These are phyloP conservation scores for Gavia stellata DNA, from an alignment of 2,113 vertebrate species.

Conservation along the genomic window DNA sequence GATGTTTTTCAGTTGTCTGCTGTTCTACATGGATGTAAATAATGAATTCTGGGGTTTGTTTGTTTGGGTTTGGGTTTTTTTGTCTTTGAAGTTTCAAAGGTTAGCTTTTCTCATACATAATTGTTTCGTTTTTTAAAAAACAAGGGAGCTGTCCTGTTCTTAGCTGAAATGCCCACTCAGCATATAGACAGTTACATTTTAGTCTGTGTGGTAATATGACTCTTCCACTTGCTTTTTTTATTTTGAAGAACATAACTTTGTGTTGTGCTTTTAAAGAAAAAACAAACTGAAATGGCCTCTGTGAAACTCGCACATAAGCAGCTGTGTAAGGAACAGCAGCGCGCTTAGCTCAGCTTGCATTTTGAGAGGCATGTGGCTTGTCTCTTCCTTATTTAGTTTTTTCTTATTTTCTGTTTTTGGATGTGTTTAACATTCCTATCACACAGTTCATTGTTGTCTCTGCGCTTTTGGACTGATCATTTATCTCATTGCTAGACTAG, in stretches of 20 bases:
- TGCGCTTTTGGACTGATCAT: neutral
- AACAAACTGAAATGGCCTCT: neutral
- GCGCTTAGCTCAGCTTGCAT: constrained; percentile 33
- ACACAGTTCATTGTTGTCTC: neutral
- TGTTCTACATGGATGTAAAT: neutral
- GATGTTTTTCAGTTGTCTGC: neutral
- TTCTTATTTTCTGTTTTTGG: neutral
- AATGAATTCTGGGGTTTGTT: neutral
- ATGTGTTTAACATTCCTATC: neutral
- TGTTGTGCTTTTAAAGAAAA: neutral
- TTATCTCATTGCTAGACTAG: neutral
- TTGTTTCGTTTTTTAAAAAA: neutral
- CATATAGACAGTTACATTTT: neutral
- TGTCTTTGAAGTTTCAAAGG: neutral
- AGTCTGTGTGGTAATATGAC: neutral
- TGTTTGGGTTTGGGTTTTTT: neutral
- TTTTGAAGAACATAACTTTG: neutral
- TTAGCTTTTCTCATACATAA: neutral
- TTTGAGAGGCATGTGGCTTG: neutral
- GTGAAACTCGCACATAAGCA: neutral
- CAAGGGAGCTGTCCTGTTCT: neutral
- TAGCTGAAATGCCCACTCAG: neutral
- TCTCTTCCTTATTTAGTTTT: constrained; percentile 29
- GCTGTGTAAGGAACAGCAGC: constrained; percentile 5
- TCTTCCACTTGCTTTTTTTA: neutral